Evolutionary conservation across 1,140 invertebrate genomes (phyloP), one percentile per base, ranked within the genome.

Genomic region (Heliothis virescens): DNA sequence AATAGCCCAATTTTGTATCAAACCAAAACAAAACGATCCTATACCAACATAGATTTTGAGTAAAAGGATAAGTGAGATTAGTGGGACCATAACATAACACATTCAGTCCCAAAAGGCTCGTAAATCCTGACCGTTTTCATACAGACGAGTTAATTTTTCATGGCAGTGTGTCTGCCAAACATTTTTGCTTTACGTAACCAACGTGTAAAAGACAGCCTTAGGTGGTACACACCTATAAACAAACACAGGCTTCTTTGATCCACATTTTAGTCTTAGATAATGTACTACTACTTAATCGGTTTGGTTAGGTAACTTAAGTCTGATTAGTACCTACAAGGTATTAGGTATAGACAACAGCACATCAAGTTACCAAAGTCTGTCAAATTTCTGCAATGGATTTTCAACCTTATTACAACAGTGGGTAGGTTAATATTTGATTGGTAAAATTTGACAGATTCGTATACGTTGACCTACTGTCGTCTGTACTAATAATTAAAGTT

Each of bases 21-120:
- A 12, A 13, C 34, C 7, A 12, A 18, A 50, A 53, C 47, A 21
- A 50, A 29, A 52, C 29, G 48, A 71, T 71, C 67, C 67, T 71
- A 48, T n/a, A 53, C 67, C 52, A 71, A 71, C 67, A 69, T 69
- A 71, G 67, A 71, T 71, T 71, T 71, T 71, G 67, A 71, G 67
- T 11, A 26, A 53, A 71, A 53, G 67, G 67, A 71, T 71, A 53
- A 71, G 67, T 71, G 67, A 71, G 67, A 71, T 71, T 71, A 71
- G 67, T 71, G 67, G 67, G 48, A 53, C 48, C 21, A 53, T 71
- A 71, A 71, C 67, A 71, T 53, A 71, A 71, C 67, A 52, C 67
- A 71, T 50, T 53, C 67, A 52, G 67, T 53, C 67, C 67, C 67
- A 50, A 29, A 52, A 50, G 67, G n/a, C 67, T 71, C 48, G 67